phyloP scores from a whole-genome alignment of 2,113 vertebrate species.

The Neodon shergylaensis region DNA sequence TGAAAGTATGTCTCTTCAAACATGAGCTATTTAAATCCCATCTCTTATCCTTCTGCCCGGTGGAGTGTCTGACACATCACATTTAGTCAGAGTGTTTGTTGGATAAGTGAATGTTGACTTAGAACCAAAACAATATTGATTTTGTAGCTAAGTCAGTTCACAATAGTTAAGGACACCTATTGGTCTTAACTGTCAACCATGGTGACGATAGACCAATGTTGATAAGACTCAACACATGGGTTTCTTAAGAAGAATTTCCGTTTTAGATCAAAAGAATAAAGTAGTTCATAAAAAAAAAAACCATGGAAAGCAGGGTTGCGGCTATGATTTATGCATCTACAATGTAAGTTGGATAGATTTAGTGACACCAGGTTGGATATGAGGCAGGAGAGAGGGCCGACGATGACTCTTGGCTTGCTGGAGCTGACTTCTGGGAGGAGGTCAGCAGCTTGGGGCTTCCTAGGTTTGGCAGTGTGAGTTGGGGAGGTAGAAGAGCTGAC shows the following conservation, averaged over 20 bases:
- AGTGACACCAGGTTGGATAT: background rate
- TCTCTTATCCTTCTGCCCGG: slow-evolving; percentile 23
- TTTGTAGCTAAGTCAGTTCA: background rate
- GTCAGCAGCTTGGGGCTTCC: background rate
- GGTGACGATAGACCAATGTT: background rate
- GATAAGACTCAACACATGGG: background rate
- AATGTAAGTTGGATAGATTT: background rate
- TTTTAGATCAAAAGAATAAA: background rate
- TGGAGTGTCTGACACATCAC: background rate
- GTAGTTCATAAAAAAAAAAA: background rate
- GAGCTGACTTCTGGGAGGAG: background rate
- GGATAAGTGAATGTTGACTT: slow-evolving; percentile 42
- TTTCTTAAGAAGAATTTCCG: slow-evolving; percentile 28
- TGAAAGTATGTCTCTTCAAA: slow-evolving; percentile 42
- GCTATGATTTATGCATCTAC: slow-evolving; percentile 4
- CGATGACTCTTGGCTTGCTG: background rate
- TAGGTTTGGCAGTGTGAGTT: background rate
- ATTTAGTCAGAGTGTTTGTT: slow-evolving; percentile 43
- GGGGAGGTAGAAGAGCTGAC: background rate
- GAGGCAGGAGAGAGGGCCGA: background rate
- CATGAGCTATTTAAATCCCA: slow-evolving; percentile 1
- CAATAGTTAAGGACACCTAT: background rate
- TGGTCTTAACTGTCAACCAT: background rate
- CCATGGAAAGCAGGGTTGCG: background rate
- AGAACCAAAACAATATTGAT: slow-evolving; percentile 18